Conservation (phyloP, 2,113 vertebrate species). For the Phainopepla nitens region DNA sequence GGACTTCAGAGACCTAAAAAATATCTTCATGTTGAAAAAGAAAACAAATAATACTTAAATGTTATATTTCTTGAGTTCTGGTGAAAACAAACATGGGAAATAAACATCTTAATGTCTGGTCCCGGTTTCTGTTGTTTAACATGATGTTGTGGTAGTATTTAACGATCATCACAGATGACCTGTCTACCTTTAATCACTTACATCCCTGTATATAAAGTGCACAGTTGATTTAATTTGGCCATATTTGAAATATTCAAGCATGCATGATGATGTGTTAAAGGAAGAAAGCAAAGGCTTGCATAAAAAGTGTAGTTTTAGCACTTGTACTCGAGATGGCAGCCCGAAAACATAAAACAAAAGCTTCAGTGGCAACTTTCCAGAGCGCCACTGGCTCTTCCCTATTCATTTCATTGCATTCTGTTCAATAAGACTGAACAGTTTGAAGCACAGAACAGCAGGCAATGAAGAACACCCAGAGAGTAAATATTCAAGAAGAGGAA, state of each 20-base stretch:
- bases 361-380: not conserved
- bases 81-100: not conserved
- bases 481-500: not conserved
- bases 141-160: not conserved
- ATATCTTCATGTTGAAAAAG: not conserved
- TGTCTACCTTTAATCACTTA: not conserved
- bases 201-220: not conserved
- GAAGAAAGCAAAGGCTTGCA: not conserved
- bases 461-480: not conserved
- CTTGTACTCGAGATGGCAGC: conserved; percentile 50
- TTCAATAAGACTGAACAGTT: not conserved
- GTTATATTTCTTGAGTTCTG: not conserved
- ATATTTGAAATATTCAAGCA: not conserved
- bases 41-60: not conserved
- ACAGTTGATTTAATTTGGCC: not conserved
- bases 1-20: not conserved
- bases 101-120: not conserved
- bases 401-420: not conserved
- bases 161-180: not conserved
- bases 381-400: accelerated
- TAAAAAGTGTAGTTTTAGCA: not conserved
- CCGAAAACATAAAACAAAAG: conserved; percentile 5
- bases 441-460: not conserved
- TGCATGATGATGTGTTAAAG: not conserved
- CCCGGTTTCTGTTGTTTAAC: not conserved